Percentiles rank a stretch among this genome's conserved stretches.
Conservation (phyloP, 35 echinoderm and acorn worm genomes). For the Holothuria glaberrima region DNA sequence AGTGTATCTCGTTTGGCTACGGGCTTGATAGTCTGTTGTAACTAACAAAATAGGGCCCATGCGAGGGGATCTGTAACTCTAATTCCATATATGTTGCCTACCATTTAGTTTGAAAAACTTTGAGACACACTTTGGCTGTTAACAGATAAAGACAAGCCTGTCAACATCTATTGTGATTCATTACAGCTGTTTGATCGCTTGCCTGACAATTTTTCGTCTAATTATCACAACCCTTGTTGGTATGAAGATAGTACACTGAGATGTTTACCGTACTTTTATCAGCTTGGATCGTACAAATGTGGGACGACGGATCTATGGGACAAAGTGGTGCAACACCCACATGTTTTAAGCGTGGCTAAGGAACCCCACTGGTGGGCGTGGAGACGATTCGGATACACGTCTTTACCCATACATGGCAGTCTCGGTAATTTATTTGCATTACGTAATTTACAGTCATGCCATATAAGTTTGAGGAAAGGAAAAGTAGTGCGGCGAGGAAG, state of each 20-base stretch:
- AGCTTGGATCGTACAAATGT: conserved; percentile 67
- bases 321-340: conserved; percentile 63
- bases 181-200: conserved; percentile 38
- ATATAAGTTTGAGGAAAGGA: too few relatives aligned
- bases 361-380: conserved; percentile 80
- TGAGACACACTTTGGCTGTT: too few relatives aligned
- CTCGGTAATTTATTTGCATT: conserved; percentile 17
- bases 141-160: too few relatives aligned
- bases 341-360: conserved; percentile 48
- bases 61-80: too few relatives aligned
- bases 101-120: too few relatives aligned
- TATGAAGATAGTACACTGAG: neutral
- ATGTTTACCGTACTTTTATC: conserved; percentile 76
- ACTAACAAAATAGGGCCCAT: too few relatives aligned
- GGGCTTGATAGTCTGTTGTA: too few relatives aligned
- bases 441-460: too few relatives aligned
- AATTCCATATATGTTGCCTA: too few relatives aligned
- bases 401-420: neutral
- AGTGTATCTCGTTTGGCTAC: too few relatives aligned
- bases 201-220: conserved; percentile 36
- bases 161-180: too few relatives aligned
- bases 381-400: conserved; percentile 45
- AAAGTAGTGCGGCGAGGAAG: too few relatives aligned
- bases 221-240: conserved; percentile 70
- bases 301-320: conserved; percentile 73